Evolutionary conservation across 2,113 vertebrate genomes (phyloP).

Genomic region (Symphodus melops): DNA sequence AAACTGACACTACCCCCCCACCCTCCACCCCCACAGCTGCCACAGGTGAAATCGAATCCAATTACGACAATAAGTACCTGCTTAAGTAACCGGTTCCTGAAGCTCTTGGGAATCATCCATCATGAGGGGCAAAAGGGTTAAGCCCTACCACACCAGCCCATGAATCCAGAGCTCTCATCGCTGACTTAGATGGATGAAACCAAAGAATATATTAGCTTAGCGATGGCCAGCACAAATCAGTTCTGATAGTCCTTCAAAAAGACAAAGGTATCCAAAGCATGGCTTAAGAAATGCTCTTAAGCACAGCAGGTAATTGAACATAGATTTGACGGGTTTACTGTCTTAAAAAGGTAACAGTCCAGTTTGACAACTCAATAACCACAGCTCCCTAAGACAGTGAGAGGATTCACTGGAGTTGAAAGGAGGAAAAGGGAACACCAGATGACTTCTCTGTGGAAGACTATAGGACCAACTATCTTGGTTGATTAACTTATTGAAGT

Average conservation of each 20-base stretch:
- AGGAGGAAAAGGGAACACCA: no score
- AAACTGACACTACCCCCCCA: conserved; percentile 24
- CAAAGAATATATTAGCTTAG: background rate
- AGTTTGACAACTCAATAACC: no score
- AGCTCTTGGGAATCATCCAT: conserved; percentile 57
- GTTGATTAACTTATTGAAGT: no score
- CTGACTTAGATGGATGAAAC: conserved; percentile 22
- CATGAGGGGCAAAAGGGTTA: conserved; percentile 52
- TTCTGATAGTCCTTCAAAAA: conserved; percentile 6
- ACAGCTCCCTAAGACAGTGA: no score
- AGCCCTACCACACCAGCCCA: conserved; percentile 11
- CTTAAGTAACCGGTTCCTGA: conserved; percentile 64
- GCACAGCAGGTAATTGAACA: background rate
- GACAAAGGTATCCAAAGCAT: background rate
- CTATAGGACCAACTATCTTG: no score
- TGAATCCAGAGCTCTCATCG: conserved; percentile 23
- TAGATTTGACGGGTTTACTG: background rate
- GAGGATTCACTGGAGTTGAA: no score
- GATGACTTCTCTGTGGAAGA: no score
- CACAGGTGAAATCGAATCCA: conserved; percentile 72
- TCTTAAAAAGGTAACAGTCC: background rate
- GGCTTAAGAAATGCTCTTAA: background rate
- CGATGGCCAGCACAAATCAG: conserved; percentile 22
- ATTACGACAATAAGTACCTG: conserved; percentile 72
- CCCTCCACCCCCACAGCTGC: conserved; percentile 6